A percentile compares a stretch with the other conserved stretches of the same genome.
phyloP scores from a whole-genome alignment of 1,140 invertebrate genomes.

The Drosophila gunungcola region DNA sequence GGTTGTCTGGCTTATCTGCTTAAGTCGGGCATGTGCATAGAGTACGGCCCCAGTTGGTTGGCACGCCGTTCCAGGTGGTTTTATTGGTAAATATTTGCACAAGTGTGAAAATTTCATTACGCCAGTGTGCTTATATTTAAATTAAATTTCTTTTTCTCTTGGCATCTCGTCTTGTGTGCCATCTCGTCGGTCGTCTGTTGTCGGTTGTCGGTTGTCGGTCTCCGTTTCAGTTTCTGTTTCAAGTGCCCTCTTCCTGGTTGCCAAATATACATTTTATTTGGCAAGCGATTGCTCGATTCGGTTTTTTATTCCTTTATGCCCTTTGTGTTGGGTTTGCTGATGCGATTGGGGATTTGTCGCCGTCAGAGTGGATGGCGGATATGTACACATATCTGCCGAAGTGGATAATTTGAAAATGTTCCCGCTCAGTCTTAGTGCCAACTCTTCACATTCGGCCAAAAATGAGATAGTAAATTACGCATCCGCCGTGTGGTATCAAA shows the following conservation, averaged over 20 bases:
- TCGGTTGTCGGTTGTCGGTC: slow-evolving; percentile 1
- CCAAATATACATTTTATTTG: slow-evolving; percentile 68
- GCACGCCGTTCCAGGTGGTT: slow-evolving; percentile 48
- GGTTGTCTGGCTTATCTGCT: slow-evolving; percentile 73
- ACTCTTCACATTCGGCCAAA: slow-evolving; percentile 19
- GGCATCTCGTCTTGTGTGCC: slow-evolving; percentile 37
- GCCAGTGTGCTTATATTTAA: slow-evolving; percentile 83
- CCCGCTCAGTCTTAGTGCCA: slow-evolving; percentile 21
- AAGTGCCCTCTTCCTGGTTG: slow-evolving; percentile 60
- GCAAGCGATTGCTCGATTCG: slow-evolving; percentile 63
- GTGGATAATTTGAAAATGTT: slow-evolving; percentile 15
- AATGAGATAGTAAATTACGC: slow-evolving; percentile 43
- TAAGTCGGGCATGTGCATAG: slow-evolving; percentile 71
- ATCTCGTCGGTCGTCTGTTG: slow-evolving; percentile 3
- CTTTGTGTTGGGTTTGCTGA: slow-evolving; percentile 54
- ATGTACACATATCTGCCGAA: background rate
- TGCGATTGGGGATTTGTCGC: slow-evolving; percentile 65
- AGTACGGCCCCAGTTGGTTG: slow-evolving; percentile 13
- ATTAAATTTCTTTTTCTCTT: slow-evolving; percentile 79
- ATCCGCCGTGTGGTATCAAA: slow-evolving; percentile 19
- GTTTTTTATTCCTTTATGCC: slow-evolving; percentile 62
- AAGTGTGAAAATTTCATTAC: slow-evolving; percentile 85
- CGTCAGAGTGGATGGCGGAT: background rate
- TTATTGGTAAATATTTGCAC: slow-evolving; percentile 84
- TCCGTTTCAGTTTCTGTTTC: slow-evolving; percentile 53